A percentile compares a stretch with the other conserved stretches of the same genome.
phyloP scores from a whole-genome alignment of 2,113 vertebrate genomes.

The Forbesichthys agassizii region DNA sequence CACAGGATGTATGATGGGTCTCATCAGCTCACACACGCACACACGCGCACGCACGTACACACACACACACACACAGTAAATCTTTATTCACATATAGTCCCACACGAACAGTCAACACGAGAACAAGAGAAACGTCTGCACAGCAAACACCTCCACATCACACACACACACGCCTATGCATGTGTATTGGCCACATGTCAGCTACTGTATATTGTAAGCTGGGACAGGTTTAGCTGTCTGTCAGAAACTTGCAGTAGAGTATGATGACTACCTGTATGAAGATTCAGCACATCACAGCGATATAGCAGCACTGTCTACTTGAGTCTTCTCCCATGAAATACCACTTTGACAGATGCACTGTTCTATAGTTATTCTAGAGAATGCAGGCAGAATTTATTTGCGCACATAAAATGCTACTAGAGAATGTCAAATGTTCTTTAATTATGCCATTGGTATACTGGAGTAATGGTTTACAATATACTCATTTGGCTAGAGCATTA shows the following conservation, averaged over 20 bases:
- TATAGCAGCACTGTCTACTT: neutral
- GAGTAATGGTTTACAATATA: neutral
- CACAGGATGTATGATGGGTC: slow-evolving; percentile 8
- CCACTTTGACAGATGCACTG: neutral
- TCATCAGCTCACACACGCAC: neutral
- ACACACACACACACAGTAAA: neutral
- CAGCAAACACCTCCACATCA: no score
- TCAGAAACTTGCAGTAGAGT: slow-evolving; percentile 2
- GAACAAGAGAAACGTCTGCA: no score
- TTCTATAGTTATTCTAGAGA: neutral
- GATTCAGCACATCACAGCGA: neutral
- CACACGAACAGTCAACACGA: no score
- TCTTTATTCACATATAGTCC: neutral
- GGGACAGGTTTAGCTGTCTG: neutral
- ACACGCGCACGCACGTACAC: no score
- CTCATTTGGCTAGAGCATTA: no score
- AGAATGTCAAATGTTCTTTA: neutral
- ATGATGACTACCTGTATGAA: slow-evolving; percentile 34
- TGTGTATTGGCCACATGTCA: neutral
- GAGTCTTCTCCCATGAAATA: neutral
- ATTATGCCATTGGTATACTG: no score
- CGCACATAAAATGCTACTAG: neutral
- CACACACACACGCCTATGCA: no score
- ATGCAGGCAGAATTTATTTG: neutral
- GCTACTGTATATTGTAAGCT: neutral